Base-by-base conservation (phyloP, 2,888 invertebrate species). In the Cephus spinipes region DNA sequence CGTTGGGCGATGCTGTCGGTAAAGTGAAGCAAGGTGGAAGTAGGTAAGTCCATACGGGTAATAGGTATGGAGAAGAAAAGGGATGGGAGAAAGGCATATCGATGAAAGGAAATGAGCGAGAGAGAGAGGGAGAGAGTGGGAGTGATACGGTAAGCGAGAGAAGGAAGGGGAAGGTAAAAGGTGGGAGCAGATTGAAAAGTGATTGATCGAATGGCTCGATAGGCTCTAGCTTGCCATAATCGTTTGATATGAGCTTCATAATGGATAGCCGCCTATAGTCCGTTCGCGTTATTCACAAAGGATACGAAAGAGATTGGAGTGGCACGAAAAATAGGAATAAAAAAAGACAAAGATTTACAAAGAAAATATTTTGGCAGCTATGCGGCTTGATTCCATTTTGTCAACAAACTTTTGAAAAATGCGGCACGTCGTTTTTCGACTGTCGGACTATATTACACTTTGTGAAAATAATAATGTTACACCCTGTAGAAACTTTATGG, bases 171-270 rank as follows among this genome's bases (percentile, higher is more conserved):
- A 75, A 33, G 11, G 74, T 35, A 36, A 33, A 15, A n/a, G 73
- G 77, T n/a, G 77, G 73, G 77, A 69, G 68, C 36, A 74, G 74
- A 77, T 77, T 77, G 77, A 77, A 77, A 77, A 77, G 77, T 77
- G 77, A 77, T 77, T 77, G 74, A 77, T 77, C 77, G 77, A 77
- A 71, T 40, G 12, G 35, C 33, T 36, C 77, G 77, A 77, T 77
- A 77, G 77, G 77, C 77, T 74, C 77, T 77, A 77, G 77, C 40
- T 77, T 75, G 77, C 74, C 74, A 74, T 74, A 77, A 77, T 77
- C 77, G 77, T 77, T 75, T 74, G 77, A 74, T 77, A 77, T 77
- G 55, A 71, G 77, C 74, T 77, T 77, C 74, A 40, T 77, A 77
- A 77, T 77, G 77, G 74, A 77, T 77, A 77, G 77, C 74, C 34